Conservation (phyloP, 2,113 vertebrate genomes). For the Mohoua ochrocephala region DNA sequence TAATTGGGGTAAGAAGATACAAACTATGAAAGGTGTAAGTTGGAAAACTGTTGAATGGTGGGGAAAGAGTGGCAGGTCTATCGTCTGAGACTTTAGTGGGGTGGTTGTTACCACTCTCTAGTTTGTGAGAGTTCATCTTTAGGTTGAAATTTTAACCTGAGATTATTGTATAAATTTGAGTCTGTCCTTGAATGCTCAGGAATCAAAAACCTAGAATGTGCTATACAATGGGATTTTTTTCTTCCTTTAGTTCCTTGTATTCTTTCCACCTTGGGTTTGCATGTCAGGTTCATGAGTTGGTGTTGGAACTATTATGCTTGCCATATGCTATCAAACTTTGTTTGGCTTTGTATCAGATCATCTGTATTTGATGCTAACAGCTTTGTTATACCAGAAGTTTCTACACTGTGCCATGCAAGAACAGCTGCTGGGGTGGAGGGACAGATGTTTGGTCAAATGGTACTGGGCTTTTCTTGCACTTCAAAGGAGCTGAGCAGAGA, state of each 20-base stretch:
- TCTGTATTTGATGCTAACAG: slow-evolving; percentile 40
- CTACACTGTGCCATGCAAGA: neutral
- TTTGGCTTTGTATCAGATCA: slow-evolving; percentile 17
- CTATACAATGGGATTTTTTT: neutral
- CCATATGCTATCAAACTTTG: slow-evolving; percentile 39
- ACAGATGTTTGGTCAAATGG: slow-evolving; percentile 63
- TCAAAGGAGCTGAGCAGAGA: neutral
- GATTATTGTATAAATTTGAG: neutral
- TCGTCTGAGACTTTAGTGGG: neutral
- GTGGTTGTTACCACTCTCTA: neutral
- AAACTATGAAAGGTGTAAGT: neutral
- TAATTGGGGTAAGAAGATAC: neutral
- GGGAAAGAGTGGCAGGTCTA: neutral
- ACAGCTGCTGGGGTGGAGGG: slow-evolving; percentile 51
- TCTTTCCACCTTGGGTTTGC: neutral
- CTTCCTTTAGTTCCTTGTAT: neutral
- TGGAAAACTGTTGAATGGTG: neutral
- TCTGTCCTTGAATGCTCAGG: neutral
- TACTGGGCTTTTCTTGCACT: slow-evolving; percentile 4
- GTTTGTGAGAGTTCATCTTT: neutral
- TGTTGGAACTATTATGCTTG: slow-evolving; percentile 7
- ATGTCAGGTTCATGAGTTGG: neutral
- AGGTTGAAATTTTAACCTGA: neutral
- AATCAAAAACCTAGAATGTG: neutral
- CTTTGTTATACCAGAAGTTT: slow-evolving; percentile 40